Percentiles rank a stretch among this genome's conserved stretches.
Evolutionary conservation across 2,888 invertebrate species (phyloP).

Genomic region (Lasius fuliginosus): DNA sequence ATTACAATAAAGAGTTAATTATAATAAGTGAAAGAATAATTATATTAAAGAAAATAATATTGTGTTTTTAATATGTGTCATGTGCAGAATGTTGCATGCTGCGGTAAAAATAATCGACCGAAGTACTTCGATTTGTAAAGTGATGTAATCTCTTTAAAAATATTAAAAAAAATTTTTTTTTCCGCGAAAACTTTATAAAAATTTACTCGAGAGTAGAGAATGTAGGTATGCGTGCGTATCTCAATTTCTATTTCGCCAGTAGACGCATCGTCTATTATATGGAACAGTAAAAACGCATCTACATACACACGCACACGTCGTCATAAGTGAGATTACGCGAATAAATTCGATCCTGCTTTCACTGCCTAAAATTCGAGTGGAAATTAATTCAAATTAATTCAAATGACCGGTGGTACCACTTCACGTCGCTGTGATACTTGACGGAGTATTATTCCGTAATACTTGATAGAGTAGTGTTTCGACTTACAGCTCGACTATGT

Average conservation of each 20-base stretch:
- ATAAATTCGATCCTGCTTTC: conserved; percentile 27
- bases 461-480: background rate
- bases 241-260: background rate
- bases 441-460: background rate
- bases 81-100: background rate
- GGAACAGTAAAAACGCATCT: background rate
- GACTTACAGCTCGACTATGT: background rate
- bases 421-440: conserved; percentile 12
- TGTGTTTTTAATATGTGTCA: background rate
- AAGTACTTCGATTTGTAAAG: background rate
- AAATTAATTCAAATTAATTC: conserved; percentile 29
- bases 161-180: background rate
- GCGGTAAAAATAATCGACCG: background rate
- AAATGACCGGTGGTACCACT: conserved; percentile 13
- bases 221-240: background rate
- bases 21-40: background rate
- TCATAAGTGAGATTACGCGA: background rate
- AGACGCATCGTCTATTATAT: background rate
- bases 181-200: background rate
- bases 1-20: background rate
- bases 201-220: background rate
- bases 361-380: conserved; percentile 23
- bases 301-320: background rate
- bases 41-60: background rate
- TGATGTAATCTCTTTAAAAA: background rate